phyloP scores from a whole-genome alignment of 1,140 invertebrate genomes.

The Linepithema humile region DNA sequence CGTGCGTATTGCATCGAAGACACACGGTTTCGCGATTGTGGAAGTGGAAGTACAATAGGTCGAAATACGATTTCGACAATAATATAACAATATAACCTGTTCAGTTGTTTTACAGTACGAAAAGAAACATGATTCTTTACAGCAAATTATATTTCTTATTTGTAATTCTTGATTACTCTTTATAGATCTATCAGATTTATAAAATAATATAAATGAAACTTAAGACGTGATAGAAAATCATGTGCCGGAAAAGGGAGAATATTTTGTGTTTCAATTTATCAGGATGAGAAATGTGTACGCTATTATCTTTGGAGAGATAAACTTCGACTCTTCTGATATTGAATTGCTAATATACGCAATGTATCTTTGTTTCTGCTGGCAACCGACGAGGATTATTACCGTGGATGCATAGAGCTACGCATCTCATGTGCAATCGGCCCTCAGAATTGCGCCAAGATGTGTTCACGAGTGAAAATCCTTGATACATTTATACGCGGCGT shows the following conservation, averaged over 20 bases:
- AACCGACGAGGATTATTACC: not conserved
- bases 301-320: not conserved
- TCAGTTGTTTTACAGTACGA: not conserved
- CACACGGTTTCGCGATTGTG: not conserved
- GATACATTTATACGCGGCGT: conserved; percentile 22
- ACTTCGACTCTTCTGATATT: not conserved
- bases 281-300: not conserved
- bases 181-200: not conserved
- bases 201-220: not conserved
- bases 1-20: not conserved
- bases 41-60: conserved; percentile 2
- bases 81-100: too few species aligned
- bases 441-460: not conserved
- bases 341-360: not conserved
- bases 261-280: not conserved
- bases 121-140: not conserved
- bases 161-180: not conserved
- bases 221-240: not conserved
- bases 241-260: not conserved
- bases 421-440: not conserved
- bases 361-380: not conserved
- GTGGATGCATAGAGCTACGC: not conserved
- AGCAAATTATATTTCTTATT: not conserved
- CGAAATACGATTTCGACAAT: not conserved
- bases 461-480: conserved; percentile 31